phyloP scores from a whole-genome alignment of 2,888 invertebrate genomes.

The Epinotia demarniana region DNA sequence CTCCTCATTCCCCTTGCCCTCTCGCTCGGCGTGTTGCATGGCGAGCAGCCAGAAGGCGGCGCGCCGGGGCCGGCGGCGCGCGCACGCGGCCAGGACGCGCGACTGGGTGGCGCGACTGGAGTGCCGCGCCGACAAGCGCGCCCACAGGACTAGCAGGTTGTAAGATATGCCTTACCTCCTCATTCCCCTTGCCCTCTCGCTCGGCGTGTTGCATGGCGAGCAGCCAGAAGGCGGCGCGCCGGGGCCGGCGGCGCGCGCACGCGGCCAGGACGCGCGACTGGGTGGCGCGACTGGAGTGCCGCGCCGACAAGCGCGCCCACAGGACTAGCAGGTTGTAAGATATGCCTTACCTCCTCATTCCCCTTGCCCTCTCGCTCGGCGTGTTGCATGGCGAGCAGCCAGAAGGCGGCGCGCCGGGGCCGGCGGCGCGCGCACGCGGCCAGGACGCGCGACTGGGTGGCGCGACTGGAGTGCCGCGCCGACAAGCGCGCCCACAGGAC shows the following conservation, averaged over 20 bases:
- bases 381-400: conserved; percentile 88
- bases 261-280: conserved; percentile 85
- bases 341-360: conserved; percentile 77
- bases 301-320: conserved; percentile 44
- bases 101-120: conserved; percentile 58
- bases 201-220: conserved; percentile 88
- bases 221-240: conserved; percentile 90
- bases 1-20: too few species aligned
- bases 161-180: conserved; percentile 69
- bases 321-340: neutral
- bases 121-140: conserved; percentile 46
- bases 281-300: conserved; percentile 55
- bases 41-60: conserved; percentile 89
- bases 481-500: neutral
- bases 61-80: conserved; percentile 92
- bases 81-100: conserved; percentile 87
- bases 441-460: conserved; percentile 79
- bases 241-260: conserved; percentile 91
- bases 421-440: conserved; percentile 90
- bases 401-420: conserved; percentile 89
- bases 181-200: conserved; percentile 78
- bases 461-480: conserved; percentile 54
- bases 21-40: conserved; percentile 87
- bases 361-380: conserved; percentile 85
- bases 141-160: too few species aligned